Evolutionary conservation across 1,140 invertebrate genomes (phyloP).

Genomic region (Drosophila tsacasi): DNA sequence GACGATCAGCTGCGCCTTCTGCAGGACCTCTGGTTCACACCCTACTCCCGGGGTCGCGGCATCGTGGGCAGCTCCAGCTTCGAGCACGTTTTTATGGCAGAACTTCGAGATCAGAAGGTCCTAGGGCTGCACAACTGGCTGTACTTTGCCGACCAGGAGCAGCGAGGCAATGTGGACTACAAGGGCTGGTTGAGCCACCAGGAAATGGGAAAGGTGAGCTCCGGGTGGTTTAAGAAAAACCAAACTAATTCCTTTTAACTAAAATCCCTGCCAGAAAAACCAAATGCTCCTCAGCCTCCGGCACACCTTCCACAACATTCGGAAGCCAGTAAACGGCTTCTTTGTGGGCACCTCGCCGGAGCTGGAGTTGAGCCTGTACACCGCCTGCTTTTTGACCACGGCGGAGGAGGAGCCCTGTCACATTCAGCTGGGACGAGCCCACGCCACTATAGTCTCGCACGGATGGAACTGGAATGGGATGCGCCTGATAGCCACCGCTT

Average conservation of each 20-base stretch:
- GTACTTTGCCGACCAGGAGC: constrained; percentile 92
- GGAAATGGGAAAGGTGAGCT: constrained; percentile 88
- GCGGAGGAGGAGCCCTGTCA: constrained; percentile 89
- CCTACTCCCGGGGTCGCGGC: constrained; percentile 91
- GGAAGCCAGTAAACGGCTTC: constrained; percentile 92
- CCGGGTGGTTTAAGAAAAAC: neutral
- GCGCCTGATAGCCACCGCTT: constrained; percentile 91
- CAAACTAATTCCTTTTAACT: neutral
- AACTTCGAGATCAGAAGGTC: constrained; percentile 90
- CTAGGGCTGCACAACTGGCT: constrained; percentile 95
- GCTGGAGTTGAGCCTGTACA: constrained; percentile 95
- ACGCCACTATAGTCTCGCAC: constrained; percentile 89
- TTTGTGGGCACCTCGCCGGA: constrained; percentile 97
- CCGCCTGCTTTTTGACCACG: constrained; percentile 91
- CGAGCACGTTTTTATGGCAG: constrained; percentile 94
- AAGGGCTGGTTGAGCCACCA: constrained; percentile 91
- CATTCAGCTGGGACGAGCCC: constrained; percentile 89
- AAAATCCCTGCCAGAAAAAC: constrained; percentile 39
- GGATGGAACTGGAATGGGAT: constrained; percentile 90
- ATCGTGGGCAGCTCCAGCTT: constrained; percentile 93
- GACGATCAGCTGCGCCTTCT: constrained; percentile 90
- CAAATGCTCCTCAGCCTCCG: constrained; percentile 86
- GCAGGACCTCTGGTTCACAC: constrained; percentile 91
- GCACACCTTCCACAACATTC: constrained; percentile 89
- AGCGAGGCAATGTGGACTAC: constrained; percentile 89